Evolutionary conservation across 2,888 invertebrate genomes (phyloP).

Genomic region (Disparrhopalites patrizii): DNA sequence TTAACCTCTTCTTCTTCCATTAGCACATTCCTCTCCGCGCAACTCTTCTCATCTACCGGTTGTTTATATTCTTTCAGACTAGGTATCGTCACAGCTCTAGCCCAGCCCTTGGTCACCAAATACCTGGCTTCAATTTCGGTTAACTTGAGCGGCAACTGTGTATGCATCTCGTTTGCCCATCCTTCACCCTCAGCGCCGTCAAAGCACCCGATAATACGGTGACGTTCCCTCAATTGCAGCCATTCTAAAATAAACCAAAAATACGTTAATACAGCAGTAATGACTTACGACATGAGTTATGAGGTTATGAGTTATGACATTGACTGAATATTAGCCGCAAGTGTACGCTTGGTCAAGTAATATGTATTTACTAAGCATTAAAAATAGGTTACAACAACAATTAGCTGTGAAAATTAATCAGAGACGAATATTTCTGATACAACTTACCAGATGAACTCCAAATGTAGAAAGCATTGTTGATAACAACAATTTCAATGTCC

Average conservation of each 20-base stretch:
- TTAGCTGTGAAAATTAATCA: too few relatives aligned
- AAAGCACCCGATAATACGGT: conserved; percentile 73
- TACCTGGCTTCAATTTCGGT: conserved; percentile 36
- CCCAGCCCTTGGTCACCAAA: conserved; percentile 34
- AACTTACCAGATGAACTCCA: conserved; percentile 6
- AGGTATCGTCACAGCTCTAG: conserved; percentile 31
- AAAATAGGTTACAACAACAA: background rate
- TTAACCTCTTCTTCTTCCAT: conserved; percentile 30
- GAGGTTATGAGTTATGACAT: background rate
- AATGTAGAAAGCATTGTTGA: conserved; percentile 57
- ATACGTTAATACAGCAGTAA: background rate
- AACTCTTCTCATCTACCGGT: conserved; percentile 16
- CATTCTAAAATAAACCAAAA: conserved; percentile 61
- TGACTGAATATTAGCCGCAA: background rate
- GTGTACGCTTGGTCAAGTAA: too few relatives aligned
- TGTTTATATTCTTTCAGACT: conserved; percentile 21
- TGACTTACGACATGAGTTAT: too few relatives aligned
- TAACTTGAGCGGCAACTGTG: conserved; percentile 38
- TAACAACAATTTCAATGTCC: conserved; percentile 52
- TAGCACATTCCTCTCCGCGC: conserved; percentile 19
- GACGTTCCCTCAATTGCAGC: conserved; percentile 63
- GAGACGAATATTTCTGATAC: background rate
- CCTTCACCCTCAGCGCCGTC: conserved; percentile 57
- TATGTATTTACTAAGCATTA: background rate
- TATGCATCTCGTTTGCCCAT: conserved; percentile 25